These are phyloP conservation scores for Nannobrachium achirus DNA, from an alignment of 2,113 vertebrate species.

Conservation along the genomic window DNA sequence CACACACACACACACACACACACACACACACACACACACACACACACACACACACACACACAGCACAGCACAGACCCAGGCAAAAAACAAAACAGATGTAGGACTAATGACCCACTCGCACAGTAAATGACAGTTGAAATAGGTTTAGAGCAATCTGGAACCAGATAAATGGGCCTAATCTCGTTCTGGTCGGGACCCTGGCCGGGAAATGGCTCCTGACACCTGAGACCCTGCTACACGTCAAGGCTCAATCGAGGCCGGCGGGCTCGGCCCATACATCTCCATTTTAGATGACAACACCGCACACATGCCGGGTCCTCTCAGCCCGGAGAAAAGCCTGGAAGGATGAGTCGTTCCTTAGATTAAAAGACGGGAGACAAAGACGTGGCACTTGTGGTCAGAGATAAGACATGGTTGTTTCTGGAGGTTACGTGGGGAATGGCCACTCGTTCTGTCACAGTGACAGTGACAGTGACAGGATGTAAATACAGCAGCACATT, in stretches of 20 bases:
- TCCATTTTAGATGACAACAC: constrained; percentile 77
- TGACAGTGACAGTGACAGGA: too few species aligned
- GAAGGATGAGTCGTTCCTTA: constrained; percentile 53
- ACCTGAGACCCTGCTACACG: constrained; percentile 79
- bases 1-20: constrained; percentile 2
- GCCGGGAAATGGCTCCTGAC: constrained; percentile 77
- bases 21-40: constrained; percentile 4
- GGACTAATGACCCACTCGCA: constrained; percentile 69
- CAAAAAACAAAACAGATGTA: constrained; percentile 72
- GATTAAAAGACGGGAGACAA: constrained; percentile 47
- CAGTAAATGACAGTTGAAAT: constrained; percentile 79
- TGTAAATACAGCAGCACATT: too few species aligned
- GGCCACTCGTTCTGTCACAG: constrained; percentile 35
- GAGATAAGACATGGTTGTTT: constrained; percentile 47
- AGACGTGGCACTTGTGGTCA: constrained; percentile 33
- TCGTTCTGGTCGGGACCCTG: constrained; percentile 74
- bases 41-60: constrained; percentile 12
- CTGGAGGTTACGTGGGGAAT: constrained; percentile 59
- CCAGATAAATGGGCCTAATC: constrained; percentile 84
- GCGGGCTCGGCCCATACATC: constrained; percentile 67
- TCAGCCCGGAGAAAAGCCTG: constrained; percentile 34
- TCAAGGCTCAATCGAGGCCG: constrained; percentile 68
- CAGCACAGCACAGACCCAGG: constrained; percentile 37
- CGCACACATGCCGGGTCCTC: constrained; percentile 63
- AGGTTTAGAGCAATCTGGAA: constrained; percentile 76